These are phyloP conservation scores for Equus przewalskii DNA, from an alignment of 2,113 vertebrate species.

Conservation along the genomic window DNA sequence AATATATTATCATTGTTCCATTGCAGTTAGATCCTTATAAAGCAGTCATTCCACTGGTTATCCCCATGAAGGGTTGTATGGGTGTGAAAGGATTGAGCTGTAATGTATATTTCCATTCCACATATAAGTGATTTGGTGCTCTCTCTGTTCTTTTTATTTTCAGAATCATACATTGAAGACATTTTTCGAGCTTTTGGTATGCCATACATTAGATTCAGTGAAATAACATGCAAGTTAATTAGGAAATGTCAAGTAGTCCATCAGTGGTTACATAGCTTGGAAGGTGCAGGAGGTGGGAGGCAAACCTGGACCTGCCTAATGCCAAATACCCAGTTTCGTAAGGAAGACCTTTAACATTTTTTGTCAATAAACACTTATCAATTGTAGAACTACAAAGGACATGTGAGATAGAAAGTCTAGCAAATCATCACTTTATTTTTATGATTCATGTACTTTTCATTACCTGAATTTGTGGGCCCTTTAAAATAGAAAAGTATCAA, in stretches of 20 bases:
- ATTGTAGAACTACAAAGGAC: not conserved
- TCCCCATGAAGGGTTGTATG: not conserved
- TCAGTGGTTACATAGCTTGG: not conserved
- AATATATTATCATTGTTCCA: not conserved
- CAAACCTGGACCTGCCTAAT: not conserved
- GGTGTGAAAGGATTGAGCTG: not conserved
- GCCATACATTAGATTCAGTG: not conserved
- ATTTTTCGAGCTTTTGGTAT: not conserved
- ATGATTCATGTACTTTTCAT: not conserved
- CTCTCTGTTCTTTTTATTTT: not conserved
- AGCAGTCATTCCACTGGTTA: not conserved
- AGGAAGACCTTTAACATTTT: not conserved
- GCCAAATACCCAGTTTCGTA: not conserved
- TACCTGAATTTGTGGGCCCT: not conserved
- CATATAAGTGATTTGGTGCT: not conserved
- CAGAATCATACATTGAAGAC: not conserved
- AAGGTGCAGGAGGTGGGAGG: rapidly evolving
- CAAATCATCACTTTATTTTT: not conserved
- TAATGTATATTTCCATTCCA: not conserved
- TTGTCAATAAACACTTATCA: not conserved
- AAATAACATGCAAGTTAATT: not conserved
- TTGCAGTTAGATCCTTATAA: not conserved
- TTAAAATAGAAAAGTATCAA: not conserved
- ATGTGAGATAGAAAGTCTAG: not conserved
- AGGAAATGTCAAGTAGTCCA: not conserved